These are phyloP conservation scores for Capitulum mitella DNA, from an alignment of 2,888 invertebrate species.

Conservation along the genomic window DNA sequence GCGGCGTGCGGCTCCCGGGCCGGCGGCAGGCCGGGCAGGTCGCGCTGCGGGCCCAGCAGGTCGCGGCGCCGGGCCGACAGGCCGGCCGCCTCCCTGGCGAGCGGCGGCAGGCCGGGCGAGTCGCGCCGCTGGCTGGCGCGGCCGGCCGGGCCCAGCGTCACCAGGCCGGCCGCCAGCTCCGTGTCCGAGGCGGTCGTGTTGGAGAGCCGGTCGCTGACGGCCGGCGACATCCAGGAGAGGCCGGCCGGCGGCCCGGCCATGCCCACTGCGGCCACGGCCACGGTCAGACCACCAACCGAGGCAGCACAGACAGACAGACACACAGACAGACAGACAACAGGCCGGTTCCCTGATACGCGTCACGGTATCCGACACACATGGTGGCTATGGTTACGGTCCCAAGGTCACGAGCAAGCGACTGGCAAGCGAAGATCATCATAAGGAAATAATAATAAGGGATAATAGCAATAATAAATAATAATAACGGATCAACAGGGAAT, in stretches of 20 bases:
- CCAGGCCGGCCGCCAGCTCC: conserved; percentile 34
- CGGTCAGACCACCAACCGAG: too few species aligned
- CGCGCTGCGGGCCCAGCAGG: neutral
- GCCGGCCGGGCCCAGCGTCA: conserved; percentile 27
- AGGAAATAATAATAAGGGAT: too few species aligned
- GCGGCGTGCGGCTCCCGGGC: neutral
- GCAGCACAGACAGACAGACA: neutral
- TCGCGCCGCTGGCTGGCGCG: conserved; percentile 32
- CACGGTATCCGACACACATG: too few species aligned
- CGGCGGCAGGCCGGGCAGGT: neutral
- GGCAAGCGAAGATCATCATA: too few species aligned
- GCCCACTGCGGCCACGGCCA: conserved; percentile 27
- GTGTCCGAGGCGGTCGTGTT: conserved; percentile 38
- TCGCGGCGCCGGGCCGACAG: neutral
- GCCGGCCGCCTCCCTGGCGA: neutral
- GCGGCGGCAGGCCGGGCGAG: neutral
- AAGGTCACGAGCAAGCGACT: too few species aligned
- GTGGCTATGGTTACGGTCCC: too few species aligned
- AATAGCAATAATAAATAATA: too few species aligned
- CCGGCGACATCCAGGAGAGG: conserved; percentile 28
- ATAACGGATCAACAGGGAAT: too few species aligned
- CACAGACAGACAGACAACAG: neutral
- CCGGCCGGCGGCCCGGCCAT: conserved; percentile 29
- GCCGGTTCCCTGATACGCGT: too few species aligned
- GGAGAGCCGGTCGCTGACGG: conserved; percentile 35